Conservation (phyloP, 2,113 vertebrate genomes). For the Alligator mississippiensis region DNA sequence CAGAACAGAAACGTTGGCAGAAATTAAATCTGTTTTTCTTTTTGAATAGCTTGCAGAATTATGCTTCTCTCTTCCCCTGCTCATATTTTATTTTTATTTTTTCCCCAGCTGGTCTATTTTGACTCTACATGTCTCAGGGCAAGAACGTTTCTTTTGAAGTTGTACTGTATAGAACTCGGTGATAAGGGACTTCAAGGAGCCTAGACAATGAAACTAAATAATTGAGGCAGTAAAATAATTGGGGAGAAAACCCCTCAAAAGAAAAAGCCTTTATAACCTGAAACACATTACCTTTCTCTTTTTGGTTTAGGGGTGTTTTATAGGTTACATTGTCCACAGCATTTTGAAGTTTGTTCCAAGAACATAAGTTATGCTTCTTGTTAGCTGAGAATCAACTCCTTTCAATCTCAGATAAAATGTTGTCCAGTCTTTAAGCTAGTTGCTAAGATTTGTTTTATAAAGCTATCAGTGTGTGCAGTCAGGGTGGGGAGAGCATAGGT, state of each 20-base stretch:
- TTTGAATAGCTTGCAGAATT: neutral
- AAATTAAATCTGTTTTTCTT: neutral
- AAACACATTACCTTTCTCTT: conserved; percentile 22
- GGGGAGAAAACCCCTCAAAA: neutral
- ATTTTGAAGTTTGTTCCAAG: neutral
- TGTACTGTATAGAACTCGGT: neutral
- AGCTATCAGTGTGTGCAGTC: conserved; percentile 27
- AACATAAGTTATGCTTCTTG: conserved; percentile 49
- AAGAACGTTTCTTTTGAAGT: neutral
- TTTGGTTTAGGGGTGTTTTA: neutral
- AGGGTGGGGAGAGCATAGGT: conserved; percentile 20
- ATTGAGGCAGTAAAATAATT: neutral
- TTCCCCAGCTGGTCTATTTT: neutral
- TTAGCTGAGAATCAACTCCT: conserved; percentile 42
- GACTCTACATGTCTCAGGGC: neutral
- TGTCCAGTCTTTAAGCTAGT: neutral
- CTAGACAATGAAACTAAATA: neutral
- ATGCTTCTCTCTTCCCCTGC: neutral
- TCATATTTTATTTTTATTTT: neutral
- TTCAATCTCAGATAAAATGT: conserved; percentile 5
- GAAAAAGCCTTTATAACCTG: neutral
- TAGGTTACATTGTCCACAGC: neutral
- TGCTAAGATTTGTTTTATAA: conserved; percentile 8
- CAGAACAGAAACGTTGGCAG: neutral
- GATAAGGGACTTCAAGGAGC: neutral